Base-by-base conservation (phyloP, 2,888 invertebrate species). In the Lepidochitona cinerea region DNA sequence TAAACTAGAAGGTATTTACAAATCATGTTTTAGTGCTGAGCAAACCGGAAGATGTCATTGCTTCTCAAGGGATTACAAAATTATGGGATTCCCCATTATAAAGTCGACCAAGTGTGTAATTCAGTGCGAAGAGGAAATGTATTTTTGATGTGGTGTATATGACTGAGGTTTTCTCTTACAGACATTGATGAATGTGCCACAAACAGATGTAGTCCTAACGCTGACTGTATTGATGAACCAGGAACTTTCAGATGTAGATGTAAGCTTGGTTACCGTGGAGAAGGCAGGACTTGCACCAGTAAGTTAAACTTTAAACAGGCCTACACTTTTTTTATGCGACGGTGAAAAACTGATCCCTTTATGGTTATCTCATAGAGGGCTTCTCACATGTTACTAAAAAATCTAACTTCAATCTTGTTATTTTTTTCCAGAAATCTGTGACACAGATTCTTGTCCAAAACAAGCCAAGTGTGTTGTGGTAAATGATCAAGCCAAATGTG, bases 241-340 rank as follows among this genome's bases (percentile, higher is more conserved):
- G 97, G 97, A 73, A 94, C 95, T 85, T 97, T 94, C 88, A 96
- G 96, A 88, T 97, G 97, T 89, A 93, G 95, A 52, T 97, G 97
- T 87, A 94, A 95, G 88, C 33, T 33, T 23, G 75, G 72, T 26
- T 76, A 65, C 66, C 37, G 67, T 29, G 72, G 68, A 2, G 18
- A 35, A 14, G 68, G 68, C 12, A 33, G 59, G 12, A 59, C 59
- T 14, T 59, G 59, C 32, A 59, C 59, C 4, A 23, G 59, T 59
- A 59, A 59, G 59, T 59, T 18, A 1, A 2, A 49, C 23, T 7
- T 49, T 49, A 12, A 41, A 12, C 18, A 41, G 41, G n/a, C n/a
- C n/a, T n/a, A n/a, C n/a, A n/a, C n/a, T n/a, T n/a, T n/a, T n/a
- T n/a, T n/a, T n/a, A n/a, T n/a, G n/a, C n/a, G n/a, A n/a, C n/a